Evolutionary conservation across 2,888 invertebrate species (phyloP).

Genomic region (Dione vanillae): DNA sequence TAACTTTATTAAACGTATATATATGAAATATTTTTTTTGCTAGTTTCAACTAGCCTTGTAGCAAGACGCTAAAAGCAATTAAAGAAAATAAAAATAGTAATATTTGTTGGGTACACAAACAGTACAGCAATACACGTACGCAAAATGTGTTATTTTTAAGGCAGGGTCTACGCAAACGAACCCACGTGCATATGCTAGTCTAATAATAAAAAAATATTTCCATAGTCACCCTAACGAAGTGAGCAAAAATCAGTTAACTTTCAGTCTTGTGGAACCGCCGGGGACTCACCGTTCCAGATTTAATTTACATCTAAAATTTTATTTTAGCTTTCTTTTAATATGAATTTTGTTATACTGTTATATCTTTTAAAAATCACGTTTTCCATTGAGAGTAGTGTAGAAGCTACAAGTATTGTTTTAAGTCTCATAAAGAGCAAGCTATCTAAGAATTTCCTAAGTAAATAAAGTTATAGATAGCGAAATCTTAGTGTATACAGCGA

Average conservation of each 20-base stretch:
- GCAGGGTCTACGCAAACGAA: neutral
- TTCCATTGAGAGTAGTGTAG: slow-evolving; percentile 7
- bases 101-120: no score
- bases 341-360: slow-evolving; percentile 42
- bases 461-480: slow-evolving; percentile 44
- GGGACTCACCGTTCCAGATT: slow-evolving; percentile 56
- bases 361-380: slow-evolving; percentile 29
- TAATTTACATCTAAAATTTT: slow-evolving; percentile 56
- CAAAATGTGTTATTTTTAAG: no score
- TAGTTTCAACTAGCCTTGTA: no score
- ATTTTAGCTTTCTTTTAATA: slow-evolving; percentile 41
- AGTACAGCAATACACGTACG: no score
- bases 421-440: slow-evolving; percentile 20
- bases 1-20: no score
- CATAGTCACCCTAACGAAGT: slow-evolving; percentile 44
- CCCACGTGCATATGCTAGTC: neutral
- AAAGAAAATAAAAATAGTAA: no score
- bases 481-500: slow-evolving; percentile 47
- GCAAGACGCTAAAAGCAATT: no score
- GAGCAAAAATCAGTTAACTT: slow-evolving; percentile 50
- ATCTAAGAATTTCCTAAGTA: slow-evolving; percentile 34
- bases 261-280: slow-evolving; percentile 46
- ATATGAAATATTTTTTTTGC: no score
- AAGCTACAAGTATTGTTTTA: slow-evolving; percentile 1
- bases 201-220: slow-evolving; percentile 18